Base-by-base conservation (phyloP, 2,888 invertebrate species). In the Melieria crassipennis region DNA sequence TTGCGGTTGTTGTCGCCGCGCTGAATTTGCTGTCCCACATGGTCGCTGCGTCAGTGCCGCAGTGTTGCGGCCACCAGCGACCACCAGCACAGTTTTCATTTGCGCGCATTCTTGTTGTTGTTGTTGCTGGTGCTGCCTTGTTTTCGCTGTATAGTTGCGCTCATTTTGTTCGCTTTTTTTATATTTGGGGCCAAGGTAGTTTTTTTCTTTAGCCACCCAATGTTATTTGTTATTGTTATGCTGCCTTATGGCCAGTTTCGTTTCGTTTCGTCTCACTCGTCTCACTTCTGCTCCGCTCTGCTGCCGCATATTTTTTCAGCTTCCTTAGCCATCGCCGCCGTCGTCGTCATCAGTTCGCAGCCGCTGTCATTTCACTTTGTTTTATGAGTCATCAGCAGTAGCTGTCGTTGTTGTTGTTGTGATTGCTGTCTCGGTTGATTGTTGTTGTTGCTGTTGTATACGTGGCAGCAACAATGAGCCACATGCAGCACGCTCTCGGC, bases 131-230 rank as follows among this genome's bases (percentile, higher is more conserved):
- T 57, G 65, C 45, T 68, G 50, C 46, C 16, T 57, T 43, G 46
- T 43, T 56, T 58, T 78, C 79, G 76, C 47, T 61, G 61, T 10
- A 9, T 43, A n/a, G n/a, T 52, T 48, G 78, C 74, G 76, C 57
- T 13, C 11, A 47, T 30, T 50, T 55, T 45, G 42, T 30, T 52
- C 45, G 48, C 13, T 52, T 16, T 13, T 3, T 52, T 16, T 55
- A 13, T 52, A 5, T 42, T 81, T 81, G 81, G 81, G 81, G 81
- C 81, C 81, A 81, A 81, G 81, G 81, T 82, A 79, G 81, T 81
- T 81, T 81, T 82, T 82, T 81, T 79, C 79, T 82, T 81, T 76
- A 30, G 10, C 3, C 46, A 47, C 47, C 11, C 30, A 30, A 30
- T 30, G 30, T 30, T 30, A 30, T 30, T 30, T 30, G 30, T 30